phyloP scores from a whole-genome alignment of 1,140 invertebrate genomes.

The Luehdorfia chinensis region DNA sequence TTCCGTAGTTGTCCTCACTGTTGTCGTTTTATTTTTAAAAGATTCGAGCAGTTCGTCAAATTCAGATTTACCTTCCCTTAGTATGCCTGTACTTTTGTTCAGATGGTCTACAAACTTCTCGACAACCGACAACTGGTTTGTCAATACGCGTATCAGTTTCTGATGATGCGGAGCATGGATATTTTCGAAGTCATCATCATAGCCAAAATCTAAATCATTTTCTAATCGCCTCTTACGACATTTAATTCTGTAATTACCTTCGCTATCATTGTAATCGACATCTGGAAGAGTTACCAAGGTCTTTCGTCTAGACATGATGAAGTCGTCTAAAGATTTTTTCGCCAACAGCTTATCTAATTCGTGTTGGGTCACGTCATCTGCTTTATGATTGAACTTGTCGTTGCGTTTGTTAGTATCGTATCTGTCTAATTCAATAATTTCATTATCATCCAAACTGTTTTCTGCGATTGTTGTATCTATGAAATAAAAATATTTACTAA shows the following conservation, averaged over 20 bases:
- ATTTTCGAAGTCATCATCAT: background rate
- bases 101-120: constrained; percentile 18
- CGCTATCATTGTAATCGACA: background rate
- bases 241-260: background rate
- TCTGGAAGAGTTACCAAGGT: constrained; percentile 25
- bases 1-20: background rate
- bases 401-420: background rate
- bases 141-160: constrained; percentile 17
- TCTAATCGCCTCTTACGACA: background rate
- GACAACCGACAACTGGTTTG: constrained; percentile 22
- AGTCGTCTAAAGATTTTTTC: constrained; percentile 27
- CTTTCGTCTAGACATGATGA: constrained; percentile 24
- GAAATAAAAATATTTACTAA: no score
- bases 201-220: background rate
- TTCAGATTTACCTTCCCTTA: constrained; percentile 14
- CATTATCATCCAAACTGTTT: no score
- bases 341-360: no score
- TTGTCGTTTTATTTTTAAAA: constrained; percentile 18
- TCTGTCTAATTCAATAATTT: background rate
- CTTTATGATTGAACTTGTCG: background rate
- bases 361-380: constrained; percentile 13
- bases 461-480: no score
- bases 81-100: background rate
- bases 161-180: no score
- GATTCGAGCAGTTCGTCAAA: constrained; percentile 31